Conservation (phyloP, 1,140 invertebrate species). For the Drosophila mojavensis region DNA sequence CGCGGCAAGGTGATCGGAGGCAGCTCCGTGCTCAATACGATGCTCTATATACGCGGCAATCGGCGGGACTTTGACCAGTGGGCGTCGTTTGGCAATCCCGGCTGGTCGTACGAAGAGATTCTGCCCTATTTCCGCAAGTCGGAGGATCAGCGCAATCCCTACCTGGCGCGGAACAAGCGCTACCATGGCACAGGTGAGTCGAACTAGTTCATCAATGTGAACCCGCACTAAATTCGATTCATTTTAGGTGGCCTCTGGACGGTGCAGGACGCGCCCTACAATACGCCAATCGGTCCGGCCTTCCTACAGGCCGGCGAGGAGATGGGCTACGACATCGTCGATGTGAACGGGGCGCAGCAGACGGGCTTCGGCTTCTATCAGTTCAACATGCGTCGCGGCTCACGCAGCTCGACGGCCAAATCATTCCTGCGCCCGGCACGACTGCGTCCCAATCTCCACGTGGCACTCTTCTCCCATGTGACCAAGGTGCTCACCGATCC, state of each 20-base stretch:
- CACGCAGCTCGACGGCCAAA: conserved; percentile 91
- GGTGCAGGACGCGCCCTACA: conserved; percentile 91
- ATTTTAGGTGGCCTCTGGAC: conserved; percentile 90
- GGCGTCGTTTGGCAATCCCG: conserved; percentile 93
- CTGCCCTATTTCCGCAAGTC: conserved; percentile 95
- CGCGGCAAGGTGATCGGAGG: conserved; percentile 94
- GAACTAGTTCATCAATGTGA: neutral
- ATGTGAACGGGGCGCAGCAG: conserved; percentile 91
- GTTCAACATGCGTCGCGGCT: conserved; percentile 91
- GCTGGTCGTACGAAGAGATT: conserved; percentile 95
- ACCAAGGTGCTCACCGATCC: conserved; percentile 91
- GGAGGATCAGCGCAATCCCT: conserved; percentile 92
- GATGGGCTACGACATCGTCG: conserved; percentile 93
- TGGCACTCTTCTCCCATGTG: conserved; percentile 90
- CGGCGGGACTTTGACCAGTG: conserved; percentile 95
- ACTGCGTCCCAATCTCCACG: conserved; percentile 89
- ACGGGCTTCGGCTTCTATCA: conserved; percentile 93
- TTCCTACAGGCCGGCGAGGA: conserved; percentile 95
- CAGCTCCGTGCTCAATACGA: conserved; percentile 93
- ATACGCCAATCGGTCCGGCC: conserved; percentile 91
- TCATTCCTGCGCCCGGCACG: conserved; percentile 91
- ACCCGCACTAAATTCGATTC: neutral
- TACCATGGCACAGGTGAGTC: conserved; percentile 88
- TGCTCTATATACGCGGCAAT: conserved; percentile 97
- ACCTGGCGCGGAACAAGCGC: conserved; percentile 88